phyloP scores from a whole-genome alignment of 1,140 invertebrate genomes.

The Glossosoma conforme region DNA sequence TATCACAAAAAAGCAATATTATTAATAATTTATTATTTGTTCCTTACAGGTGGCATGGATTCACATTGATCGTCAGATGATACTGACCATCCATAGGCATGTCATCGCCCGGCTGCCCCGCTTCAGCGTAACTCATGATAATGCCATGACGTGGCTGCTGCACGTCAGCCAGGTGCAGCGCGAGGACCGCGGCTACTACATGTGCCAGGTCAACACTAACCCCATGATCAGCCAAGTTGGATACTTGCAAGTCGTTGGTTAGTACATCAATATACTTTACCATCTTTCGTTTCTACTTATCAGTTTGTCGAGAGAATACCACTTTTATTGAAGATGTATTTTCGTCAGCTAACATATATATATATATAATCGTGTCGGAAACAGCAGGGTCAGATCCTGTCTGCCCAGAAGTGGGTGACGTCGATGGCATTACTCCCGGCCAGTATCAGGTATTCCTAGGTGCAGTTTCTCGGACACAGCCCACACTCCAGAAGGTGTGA shows the following conservation, averaged over 20 bases:
- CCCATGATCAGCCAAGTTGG: slow-evolving; percentile 94
- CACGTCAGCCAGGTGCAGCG: slow-evolving; percentile 84
- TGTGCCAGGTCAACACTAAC: slow-evolving; percentile 93
- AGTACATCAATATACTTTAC: slow-evolving; percentile 40
- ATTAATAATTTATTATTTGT: slow-evolving; percentile 1
- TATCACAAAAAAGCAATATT: too few species aligned
- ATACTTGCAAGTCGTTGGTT: slow-evolving; percentile 90
- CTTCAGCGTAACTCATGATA: slow-evolving; percentile 85
- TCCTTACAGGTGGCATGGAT: slow-evolving; percentile 83
- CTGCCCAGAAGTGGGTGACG: too few species aligned
- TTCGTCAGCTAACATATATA: too few species aligned
- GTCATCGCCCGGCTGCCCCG: slow-evolving; percentile 82
- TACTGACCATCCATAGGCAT: slow-evolving; percentile 84
- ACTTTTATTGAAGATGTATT: too few species aligned
- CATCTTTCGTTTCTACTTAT: too few species aligned
- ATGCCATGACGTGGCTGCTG: slow-evolving; percentile 85
- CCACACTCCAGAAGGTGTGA: too few species aligned
- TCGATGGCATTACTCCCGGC: too few species aligned
- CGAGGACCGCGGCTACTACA: slow-evolving; percentile 85
- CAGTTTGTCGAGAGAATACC: too few species aligned
- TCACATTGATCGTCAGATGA: slow-evolving; percentile 91
- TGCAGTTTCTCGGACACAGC: too few species aligned
- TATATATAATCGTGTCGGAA: too few species aligned
- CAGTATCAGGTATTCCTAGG: too few species aligned
- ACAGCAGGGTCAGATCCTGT: too few species aligned